A percentile compares a stretch with the other conserved stretches of the same genome.
These are phyloP conservation scores for Anguilla japonica DNA, from an alignment of 2,113 vertebrate species.

Conservation along the genomic window DNA sequence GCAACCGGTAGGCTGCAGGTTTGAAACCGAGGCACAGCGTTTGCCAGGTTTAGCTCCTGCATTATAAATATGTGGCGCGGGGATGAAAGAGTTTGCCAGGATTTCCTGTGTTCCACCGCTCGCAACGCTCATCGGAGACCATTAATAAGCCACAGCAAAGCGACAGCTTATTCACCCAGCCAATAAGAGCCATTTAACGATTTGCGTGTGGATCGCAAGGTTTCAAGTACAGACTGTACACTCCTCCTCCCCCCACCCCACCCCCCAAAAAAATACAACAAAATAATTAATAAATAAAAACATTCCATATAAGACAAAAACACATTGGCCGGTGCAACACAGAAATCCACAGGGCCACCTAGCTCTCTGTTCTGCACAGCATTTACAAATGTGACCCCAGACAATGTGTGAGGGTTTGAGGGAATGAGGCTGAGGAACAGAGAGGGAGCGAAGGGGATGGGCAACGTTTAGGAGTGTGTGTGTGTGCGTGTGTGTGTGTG, in stretches of 20 bases:
- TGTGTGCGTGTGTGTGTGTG: too few species aligned
- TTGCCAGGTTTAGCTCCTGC: neutral
- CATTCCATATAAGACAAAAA: too few species aligned
- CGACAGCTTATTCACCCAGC: neutral
- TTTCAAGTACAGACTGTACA: neutral
- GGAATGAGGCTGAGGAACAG: neutral
- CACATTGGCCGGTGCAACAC: too few species aligned
- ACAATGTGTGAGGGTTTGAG: neutral
- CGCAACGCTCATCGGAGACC: neutral
- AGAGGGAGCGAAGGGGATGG: conserved; percentile 15
- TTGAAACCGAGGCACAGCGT: neutral
- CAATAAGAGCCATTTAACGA: neutral
- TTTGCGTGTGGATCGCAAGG: neutral
- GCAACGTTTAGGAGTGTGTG: conserved; percentile 6
- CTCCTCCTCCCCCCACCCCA: neutral
- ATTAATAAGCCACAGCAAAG: neutral
- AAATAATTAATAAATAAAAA: too few species aligned
- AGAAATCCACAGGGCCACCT: too few species aligned
- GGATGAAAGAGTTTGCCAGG: too few species aligned
- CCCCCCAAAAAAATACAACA: too few species aligned
- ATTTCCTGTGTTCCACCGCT: too few species aligned
- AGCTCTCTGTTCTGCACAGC: too few species aligned
- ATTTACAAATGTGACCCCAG: neutral
- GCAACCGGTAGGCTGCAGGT: neutral
- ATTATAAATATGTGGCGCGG: neutral